These are phyloP conservation scores for Scophthalmus maximus DNA, from an alignment of 2,113 vertebrate species.

Conservation along the genomic window DNA sequence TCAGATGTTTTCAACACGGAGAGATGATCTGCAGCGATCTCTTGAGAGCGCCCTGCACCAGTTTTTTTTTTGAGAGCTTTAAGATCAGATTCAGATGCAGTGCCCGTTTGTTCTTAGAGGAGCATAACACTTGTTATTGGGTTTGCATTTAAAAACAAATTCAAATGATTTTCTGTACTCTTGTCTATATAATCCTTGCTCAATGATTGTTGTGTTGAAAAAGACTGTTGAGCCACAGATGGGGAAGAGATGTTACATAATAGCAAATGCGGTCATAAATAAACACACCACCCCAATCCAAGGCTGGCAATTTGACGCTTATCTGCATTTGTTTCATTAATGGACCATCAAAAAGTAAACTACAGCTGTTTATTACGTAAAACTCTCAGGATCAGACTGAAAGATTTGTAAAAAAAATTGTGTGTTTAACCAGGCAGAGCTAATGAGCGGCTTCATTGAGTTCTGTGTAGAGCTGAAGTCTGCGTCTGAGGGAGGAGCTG, in stretches of 20 bases:
- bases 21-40: background rate
- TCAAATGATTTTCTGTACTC: background rate
- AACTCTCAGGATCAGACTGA: background rate
- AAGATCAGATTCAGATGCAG: constrained; percentile 13
- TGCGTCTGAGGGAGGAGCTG: constrained; percentile 62
- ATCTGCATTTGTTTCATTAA: background rate
- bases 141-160: background rate
- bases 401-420: background rate
- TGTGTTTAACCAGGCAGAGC: constrained; percentile 83
- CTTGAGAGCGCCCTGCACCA: background rate
- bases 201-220: background rate
- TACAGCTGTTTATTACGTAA: background rate
- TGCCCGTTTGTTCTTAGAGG: background rate
- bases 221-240: constrained; percentile 21
- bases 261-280: background rate
- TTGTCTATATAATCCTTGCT: background rate
- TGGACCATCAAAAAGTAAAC: constrained; percentile 9
- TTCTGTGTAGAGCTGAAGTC: constrained; percentile 90
- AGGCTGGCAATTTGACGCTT: background rate
- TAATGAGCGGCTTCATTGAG: constrained; percentile 94
- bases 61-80: constrained; percentile 17
- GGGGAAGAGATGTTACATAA: constrained; percentile 34
- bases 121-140: background rate
- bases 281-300: constrained; percentile 33
- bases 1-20: constrained; percentile 12